Evolutionary conservation across 2,797 vertebrate genomes (phyloP), one percentile per base, ranked within the genome.

Genomic region (Otolemur crassicaudatus): DNA sequence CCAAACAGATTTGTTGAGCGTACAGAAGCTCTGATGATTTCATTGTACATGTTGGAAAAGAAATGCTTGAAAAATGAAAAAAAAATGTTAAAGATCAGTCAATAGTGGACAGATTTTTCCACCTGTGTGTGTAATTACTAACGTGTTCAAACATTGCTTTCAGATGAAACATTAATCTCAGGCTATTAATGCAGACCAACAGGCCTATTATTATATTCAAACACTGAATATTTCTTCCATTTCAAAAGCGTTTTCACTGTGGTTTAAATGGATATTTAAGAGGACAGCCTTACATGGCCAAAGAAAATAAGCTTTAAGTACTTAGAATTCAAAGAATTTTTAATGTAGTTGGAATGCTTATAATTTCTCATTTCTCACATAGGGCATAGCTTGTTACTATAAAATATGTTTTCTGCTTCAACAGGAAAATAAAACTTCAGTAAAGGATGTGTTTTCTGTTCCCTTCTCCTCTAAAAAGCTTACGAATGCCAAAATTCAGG

Each of bases 311-410:
- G 27, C 29, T 69, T 86, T 80, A 91, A 69, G 72, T 65, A 87
- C 29, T 91, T 95, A 92, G 84, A 96, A 95, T 87, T 89, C 14
- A 91, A 95, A 67, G 12, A 92, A 93, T 91, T 79, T 60, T 77
- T 17, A 96, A 94, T 58, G 83, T 23, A 91, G 58, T 49, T 84
- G n/a, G 25, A 82, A 83, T 90, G 76, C 70, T 92, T 90, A 65
- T 79, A 94, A 85, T 94, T 89, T 88, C 67, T 96, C 61, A 84
- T 91, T 92, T 96, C 53, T 95, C 31, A 31, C 29, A 60, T 22
- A 85, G 16, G 13, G 17, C 89, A 70, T 63, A 89, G 37, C 17
- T 90, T 95, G 69, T n/a, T 81, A 58, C 84, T 87, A 6, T 65
- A 94, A 87, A 19, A 49, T 80, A 40, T 3, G 5, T 82, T 85